Base-by-base conservation (phyloP, 2,797 vertebrate species). In the Gobio occitaniae region DNA sequence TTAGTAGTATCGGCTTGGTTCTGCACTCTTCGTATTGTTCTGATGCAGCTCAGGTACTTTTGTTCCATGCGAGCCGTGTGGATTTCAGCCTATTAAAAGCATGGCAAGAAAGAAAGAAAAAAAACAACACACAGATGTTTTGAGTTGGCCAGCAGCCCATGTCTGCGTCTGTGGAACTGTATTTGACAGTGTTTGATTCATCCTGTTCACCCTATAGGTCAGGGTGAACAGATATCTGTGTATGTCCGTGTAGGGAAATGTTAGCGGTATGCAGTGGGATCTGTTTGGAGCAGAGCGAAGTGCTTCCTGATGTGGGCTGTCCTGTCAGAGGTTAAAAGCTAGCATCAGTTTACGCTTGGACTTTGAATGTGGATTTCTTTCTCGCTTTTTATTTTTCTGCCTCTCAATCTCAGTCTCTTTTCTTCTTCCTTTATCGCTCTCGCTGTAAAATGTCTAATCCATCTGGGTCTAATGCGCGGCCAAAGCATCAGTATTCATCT, bases 401-500 rank as follows among this genome's bases (percentile, higher is more conserved):
- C 56, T 66, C 59, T 83, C 78, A 15, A 36, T 83, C 68, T 71
- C 59, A 19, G 36, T 61, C 72, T 71, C 36, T 56, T 41, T 69
- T 44, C 63, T 71, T 81, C 65, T 78, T 59, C 52, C 81, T 80
- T 69, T 85, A 54, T 82, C 65, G 83, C 56, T 65, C 52, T 86
- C 69, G 86, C 63, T 80, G 54, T 79, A 80, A 85, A 80, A 85
- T 78, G 77, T 29, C 77, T 88, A 89, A 90, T 90, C 63, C 89
- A 88, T 86, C 71, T 72, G 61, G 89, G 90, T 78, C 82, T 81
- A 59, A 77, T 77, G 65, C 68, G 44, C 13, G 25, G 54, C 80
- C 81, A 84, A 83, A 79, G 79, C 90, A 95, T 95, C 93, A 94
- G 93, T 92, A 95, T 95, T 95, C 94, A 91, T 87, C 91, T 91